phyloP scores from a whole-genome alignment of 2,888 invertebrate genomes.

The Cactoblastis cactorum region DNA sequence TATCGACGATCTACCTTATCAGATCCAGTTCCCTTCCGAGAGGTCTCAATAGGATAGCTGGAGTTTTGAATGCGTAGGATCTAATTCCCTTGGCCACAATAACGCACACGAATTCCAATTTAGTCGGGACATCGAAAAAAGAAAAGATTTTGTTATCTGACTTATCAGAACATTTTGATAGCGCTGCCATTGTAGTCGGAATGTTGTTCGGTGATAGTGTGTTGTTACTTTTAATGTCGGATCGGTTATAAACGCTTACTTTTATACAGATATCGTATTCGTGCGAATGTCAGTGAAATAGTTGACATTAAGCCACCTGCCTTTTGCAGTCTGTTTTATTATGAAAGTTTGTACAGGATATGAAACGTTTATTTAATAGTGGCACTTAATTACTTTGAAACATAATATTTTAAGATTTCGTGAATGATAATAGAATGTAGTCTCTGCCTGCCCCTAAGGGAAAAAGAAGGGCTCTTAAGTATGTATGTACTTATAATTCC shows the following conservation, averaged over 20 bases:
- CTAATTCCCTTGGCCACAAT: constrained; percentile 73
- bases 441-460: too few relatives aligned
- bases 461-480: too few relatives aligned
- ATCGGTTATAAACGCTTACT: constrained; percentile 1
- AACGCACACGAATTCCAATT: constrained; percentile 66
- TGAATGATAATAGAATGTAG: too few relatives aligned
- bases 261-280: constrained; percentile 1
- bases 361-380: too few relatives aligned
- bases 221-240: constrained; percentile 13
- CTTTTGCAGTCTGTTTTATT: neutral
- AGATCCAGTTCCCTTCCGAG: constrained; percentile 77
- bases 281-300: neutral
- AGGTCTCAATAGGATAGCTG: constrained; percentile 75
- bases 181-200: constrained; percentile 36
- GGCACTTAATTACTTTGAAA: neutral
- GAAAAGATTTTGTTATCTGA: constrained; percentile 55
- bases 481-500: too few relatives aligned
- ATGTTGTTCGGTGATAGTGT: constrained; percentile 20
- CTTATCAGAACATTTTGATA: constrained; percentile 37
- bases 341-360: too few relatives aligned
- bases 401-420: neutral
- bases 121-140: constrained; percentile 51
- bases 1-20: constrained; percentile 77
- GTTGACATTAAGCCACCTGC: constrained; percentile 5
- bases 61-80: constrained; percentile 72